Evolutionary conservation across 1,140 invertebrate species (phyloP).

Genomic region (Acarapis woodi): DNA sequence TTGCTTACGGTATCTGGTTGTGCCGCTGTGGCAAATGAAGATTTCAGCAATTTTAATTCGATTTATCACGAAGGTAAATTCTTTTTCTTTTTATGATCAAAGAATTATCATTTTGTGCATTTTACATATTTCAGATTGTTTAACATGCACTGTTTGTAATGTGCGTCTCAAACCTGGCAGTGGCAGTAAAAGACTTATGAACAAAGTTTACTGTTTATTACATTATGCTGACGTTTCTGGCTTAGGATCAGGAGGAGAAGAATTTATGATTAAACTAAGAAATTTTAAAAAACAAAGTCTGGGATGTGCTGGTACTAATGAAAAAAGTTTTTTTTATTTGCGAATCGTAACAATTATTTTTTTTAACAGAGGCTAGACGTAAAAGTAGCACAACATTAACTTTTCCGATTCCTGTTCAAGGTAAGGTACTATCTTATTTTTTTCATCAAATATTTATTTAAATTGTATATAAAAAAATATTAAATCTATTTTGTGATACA

Average conservation of each 20-base stretch:
- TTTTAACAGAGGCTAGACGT: constrained; percentile 45
- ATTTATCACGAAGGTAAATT: constrained; percentile 12
- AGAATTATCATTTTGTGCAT: neutral
- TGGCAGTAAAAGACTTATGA: constrained; percentile 47
- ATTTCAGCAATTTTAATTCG: constrained; percentile 8
- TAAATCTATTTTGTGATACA: no score
- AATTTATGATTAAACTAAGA: constrained; percentile 81
- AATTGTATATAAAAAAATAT: constrained; percentile 1
- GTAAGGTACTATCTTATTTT: constrained; percentile 31
- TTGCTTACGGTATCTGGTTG: neutral
- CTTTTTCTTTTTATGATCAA: constrained; percentile 5
- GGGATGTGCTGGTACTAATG: constrained; percentile 33
- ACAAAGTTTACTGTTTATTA: constrained; percentile 59
- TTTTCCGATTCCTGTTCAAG: constrained; percentile 68
- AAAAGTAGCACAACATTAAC: constrained; percentile 61
- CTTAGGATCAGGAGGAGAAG: constrained; percentile 52
- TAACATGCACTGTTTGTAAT: constrained; percentile 63
- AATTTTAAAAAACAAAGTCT: constrained; percentile 79
- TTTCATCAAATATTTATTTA: neutral
- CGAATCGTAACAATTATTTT: neutral
- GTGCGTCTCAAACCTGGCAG: constrained; percentile 66
- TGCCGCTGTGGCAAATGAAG: neutral
- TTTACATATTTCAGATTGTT: no score
- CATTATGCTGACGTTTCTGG: constrained; percentile 76
- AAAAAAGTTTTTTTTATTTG: no score